Conservation (phyloP, 64 coral and sea anemone genomes). For the Montipora efflorescens region DNA sequence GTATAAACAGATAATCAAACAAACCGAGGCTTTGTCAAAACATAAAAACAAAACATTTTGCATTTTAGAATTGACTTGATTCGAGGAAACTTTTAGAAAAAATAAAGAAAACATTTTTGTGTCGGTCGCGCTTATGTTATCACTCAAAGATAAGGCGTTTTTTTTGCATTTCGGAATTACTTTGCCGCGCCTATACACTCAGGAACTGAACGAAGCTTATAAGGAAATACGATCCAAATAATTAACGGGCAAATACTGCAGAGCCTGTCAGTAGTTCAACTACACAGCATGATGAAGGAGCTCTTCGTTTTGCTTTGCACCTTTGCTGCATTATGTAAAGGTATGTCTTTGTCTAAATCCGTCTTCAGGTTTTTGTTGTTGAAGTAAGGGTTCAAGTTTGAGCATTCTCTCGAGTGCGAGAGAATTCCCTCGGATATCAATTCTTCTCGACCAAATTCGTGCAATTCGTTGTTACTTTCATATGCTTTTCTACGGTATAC, state of each 20-base stretch:
- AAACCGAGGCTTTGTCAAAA: not conserved
- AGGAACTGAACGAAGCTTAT: not conserved
- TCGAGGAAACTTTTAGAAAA: not conserved
- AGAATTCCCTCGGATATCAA: too few species aligned
- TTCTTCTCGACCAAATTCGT: too few species aligned
- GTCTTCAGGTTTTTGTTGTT: not conserved
- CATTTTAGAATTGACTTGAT: not conserved
- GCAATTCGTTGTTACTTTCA: too few species aligned
- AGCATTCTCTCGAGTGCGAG: not conserved
- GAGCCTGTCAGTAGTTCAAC: too few species aligned
- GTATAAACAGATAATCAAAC: not conserved
- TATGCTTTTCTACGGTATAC: too few species aligned
- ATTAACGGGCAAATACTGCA: slow-evolving; percentile 26
- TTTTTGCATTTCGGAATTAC: slow-evolving; percentile 14
- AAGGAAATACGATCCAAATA: not conserved
- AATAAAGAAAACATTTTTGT: not conserved
- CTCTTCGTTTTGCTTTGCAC: not conserved
- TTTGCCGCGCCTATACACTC: not conserved
- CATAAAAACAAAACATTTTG: not conserved
- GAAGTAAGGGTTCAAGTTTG: not conserved
- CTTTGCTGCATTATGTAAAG: not conserved
- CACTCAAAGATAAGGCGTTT: not conserved
- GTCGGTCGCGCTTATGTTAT: not conserved
- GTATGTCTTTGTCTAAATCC: not conserved
- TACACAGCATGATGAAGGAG: not conserved